Base-by-base conservation (phyloP, 2,113 vertebrate species). In the Notothenia rossii region DNA sequence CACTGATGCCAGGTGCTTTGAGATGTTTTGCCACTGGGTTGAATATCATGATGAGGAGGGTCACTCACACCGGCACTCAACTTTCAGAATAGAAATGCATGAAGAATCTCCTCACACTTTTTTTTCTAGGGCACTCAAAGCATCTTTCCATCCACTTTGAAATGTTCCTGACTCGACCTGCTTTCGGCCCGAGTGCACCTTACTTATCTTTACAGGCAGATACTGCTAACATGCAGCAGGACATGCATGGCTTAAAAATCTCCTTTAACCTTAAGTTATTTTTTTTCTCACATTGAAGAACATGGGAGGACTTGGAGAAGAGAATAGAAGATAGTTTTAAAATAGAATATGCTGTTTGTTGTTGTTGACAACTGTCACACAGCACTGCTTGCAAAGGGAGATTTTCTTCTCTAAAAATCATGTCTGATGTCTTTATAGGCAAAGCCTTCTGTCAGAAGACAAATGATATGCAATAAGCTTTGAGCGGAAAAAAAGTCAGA, bases 61-160 rank as follows among this genome's bases (percentile, higher is more conserved):
- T 63, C 36, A 25, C 55, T 17, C 2, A 7, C 7, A 40, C 36
- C 36, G 36, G 36, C 36, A 7, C 36, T 40, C 36, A 40, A 40
- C 45, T 13, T 53, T 72, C n/a, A 63, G 48, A 33, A 48, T 76
- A 33, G 40, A 58, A 17, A 56, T 12, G 51, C 25, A 22, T 11
- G 40, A 4, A 22, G 9, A 36, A 4, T 66, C 36, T 17, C 48
- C 10, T 20, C 64, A 53, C 4, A 0, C 10, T 51, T 33, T n/a
- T 36, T 36, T 58, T 55, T 72, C 40, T 49, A 6, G 66, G 55
- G 33, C 45, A 33, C 53, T 12, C 25, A 5, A 20, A 51, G 17
- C 68, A 67, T 66, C 65, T 72, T 51, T 56, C 54, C 48, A 50
- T 33, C 59, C 70, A 50, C 66, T 79, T 75, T 46, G 59, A 53